These are phyloP conservation scores for Amphiprion ocellaris DNA, from an alignment of 2,113 vertebrate species.

Conservation along the genomic window DNA sequence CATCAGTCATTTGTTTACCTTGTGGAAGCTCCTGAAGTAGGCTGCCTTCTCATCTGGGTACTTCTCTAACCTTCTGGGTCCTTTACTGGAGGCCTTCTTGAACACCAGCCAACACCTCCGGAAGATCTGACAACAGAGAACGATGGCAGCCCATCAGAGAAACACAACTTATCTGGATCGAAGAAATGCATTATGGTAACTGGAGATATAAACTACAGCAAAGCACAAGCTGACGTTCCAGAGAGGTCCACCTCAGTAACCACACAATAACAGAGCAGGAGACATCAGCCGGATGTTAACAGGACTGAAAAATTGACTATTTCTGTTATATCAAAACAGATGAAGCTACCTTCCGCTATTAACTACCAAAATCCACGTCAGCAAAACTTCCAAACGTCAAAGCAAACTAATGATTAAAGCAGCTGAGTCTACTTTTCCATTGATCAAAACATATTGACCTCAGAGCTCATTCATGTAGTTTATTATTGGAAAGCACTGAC, in stretches of 20 bases:
- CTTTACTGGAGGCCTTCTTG: conserved; percentile 99
- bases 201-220: conserved; percentile 17
- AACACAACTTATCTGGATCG: not conserved
- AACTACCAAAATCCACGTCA: not conserved
- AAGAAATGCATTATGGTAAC: conserved; percentile 15
- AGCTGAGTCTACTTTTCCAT: conserved; percentile 1
- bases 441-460: conserved; percentile 18
- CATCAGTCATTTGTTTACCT: conserved; percentile 82
- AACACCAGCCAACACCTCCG: conserved; percentile 98
- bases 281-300: conserved; percentile 4
- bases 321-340: not conserved
- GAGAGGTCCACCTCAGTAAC: not conserved
- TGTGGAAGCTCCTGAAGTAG: conserved; percentile 98
- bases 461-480: conserved; percentile 25
- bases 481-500: conserved; percentile 13
- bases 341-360: not conserved
- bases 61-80: conserved; percentile 95
- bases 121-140: conserved; percentile 91
- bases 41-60: conserved; percentile 99
- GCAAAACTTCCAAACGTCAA: conserved; percentile 17
- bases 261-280: not conserved
- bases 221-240: conserved; percentile 19
- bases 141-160: conserved; percentile 28
- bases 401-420: conserved; percentile 1
- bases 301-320: not conserved